phyloP scores from a whole-genome alignment of 2,888 invertebrate species.

The Eledona agricola region DNA sequence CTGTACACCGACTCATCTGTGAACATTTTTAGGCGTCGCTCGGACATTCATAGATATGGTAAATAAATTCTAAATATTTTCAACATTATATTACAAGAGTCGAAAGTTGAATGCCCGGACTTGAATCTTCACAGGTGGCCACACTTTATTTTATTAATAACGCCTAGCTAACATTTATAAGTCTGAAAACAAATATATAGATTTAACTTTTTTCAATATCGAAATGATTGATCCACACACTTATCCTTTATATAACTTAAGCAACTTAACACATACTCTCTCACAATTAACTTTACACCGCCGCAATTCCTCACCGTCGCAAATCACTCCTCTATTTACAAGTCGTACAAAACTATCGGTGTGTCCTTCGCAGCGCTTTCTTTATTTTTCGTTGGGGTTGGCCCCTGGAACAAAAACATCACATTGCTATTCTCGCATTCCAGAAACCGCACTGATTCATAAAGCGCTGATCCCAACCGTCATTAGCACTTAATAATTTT shows the following conservation, averaged over 20 bases:
- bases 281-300: slow-evolving; percentile 20
- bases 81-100: slow-evolving; percentile 52
- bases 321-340: slow-evolving; percentile 33
- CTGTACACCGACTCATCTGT: slow-evolving; percentile 47
- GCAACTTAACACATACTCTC: slow-evolving; percentile 31
- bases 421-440: too few relatives aligned
- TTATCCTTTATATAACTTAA: slow-evolving; percentile 25
- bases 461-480: too few relatives aligned
- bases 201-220: slow-evolving; percentile 33
- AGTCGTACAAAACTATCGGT: slow-evolving; percentile 51
- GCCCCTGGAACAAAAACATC: slow-evolving; percentile 47
- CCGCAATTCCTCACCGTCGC: slow-evolving; percentile 7
- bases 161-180: slow-evolving; percentile 49
- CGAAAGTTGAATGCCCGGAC: slow-evolving; percentile 42
- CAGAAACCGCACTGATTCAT: too few relatives aligned
- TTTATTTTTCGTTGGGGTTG: slow-evolving; percentile 60
- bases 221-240: slow-evolving; percentile 32
- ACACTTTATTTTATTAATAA: slow-evolving; percentile 41
- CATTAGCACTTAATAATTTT: too few relatives aligned
- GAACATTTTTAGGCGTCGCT: slow-evolving; percentile 46
- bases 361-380: slow-evolving; percentile 62
- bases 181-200: slow-evolving; percentile 49
- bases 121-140: slow-evolving; percentile 49
- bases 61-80: slow-evolving; percentile 47
- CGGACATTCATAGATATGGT: slow-evolving; percentile 42